Percentiles rank a stretch among this genome's conserved stretches.
Evolutionary conservation across 1,140 invertebrate species (phyloP).

Genomic region (Neelides sp.): DNA sequence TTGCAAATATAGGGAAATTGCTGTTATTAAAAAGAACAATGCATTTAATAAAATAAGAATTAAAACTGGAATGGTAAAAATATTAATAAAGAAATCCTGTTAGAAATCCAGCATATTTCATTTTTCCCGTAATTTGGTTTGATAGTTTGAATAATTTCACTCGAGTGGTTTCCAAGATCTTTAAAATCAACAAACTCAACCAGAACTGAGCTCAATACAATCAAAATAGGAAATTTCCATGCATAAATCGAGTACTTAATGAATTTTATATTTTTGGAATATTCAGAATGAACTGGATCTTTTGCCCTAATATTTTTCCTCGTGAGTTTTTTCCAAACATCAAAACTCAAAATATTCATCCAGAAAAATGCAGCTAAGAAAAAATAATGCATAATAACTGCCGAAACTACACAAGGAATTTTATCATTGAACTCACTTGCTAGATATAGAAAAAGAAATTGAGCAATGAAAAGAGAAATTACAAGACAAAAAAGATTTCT

Average conservation of each 20-base stretch:
- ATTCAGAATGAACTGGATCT: too few relatives aligned
- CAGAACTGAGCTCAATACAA: constrained; percentile 31
- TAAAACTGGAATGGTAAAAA: constrained; percentile 38
- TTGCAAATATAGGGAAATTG: constrained; percentile 31
- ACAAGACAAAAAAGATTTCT: too few relatives aligned
- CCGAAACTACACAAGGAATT: too few relatives aligned
- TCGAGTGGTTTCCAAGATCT: constrained; percentile 7
- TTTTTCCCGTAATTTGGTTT: constrained; percentile 33
- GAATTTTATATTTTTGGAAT: constrained; percentile 14
- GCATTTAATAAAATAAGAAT: constrained; percentile 36
- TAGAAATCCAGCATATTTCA: constrained; percentile 35
- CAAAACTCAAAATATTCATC: constrained; percentile 91
- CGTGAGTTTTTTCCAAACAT: constrained; percentile 74
- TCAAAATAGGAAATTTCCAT: constrained; percentile 34
- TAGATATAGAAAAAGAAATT: too few relatives aligned
- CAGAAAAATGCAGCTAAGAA: constrained; percentile 89
- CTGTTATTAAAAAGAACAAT: constrained; percentile 36
- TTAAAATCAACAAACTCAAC: constrained; percentile 29
- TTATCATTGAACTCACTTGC: too few relatives aligned
- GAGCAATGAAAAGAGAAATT: too few relatives aligned
- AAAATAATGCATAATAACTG: constrained; percentile 77
- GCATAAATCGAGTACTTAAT: constrained; percentile 34
- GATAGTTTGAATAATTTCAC: constrained; percentile 11
- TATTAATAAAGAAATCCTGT: constrained; percentile 32
- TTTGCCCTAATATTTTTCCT: neutral